phyloP scores from a whole-genome alignment of 2,888 invertebrate species.

The Abscondita cerata region DNA sequence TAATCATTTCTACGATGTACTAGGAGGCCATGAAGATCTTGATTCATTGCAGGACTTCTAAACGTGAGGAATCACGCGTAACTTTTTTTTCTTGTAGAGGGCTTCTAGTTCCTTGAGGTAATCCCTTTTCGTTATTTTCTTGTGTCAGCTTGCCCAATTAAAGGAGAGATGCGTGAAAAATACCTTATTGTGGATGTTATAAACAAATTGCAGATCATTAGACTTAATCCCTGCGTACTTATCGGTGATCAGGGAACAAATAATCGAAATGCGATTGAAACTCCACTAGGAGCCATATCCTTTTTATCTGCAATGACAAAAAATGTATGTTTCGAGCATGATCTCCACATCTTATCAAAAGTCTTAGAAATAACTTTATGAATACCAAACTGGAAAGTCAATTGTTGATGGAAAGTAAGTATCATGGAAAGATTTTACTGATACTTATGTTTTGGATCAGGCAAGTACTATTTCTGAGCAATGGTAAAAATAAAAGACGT shows the following conservation, averaged over 20 bases:
- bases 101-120: neutral
- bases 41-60: too few relatives aligned
- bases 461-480: too few relatives aligned
- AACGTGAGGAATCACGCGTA: neutral
- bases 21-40: neutral
- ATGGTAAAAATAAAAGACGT: too few relatives aligned
- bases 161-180: too few relatives aligned
- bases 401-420: neutral
- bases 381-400: neutral
- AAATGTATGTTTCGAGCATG: neutral
- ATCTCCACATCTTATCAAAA: slow-evolving; percentile 13
- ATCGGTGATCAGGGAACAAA: neutral
- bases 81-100: neutral
- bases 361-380: slow-evolving; percentile 7
- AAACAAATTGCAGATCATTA: neutral
- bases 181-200: too few relatives aligned
- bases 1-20: neutral
- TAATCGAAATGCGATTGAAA: neutral
- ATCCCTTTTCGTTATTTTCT: neutral
- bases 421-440: neutral
- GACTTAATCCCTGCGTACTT: neutral
- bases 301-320: too few relatives aligned
- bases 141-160: neutral
- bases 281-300: neutral
- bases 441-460: too few relatives aligned